phyloP scores from a whole-genome alignment of 2,888 invertebrate species.

The Corythucha ciliata region DNA sequence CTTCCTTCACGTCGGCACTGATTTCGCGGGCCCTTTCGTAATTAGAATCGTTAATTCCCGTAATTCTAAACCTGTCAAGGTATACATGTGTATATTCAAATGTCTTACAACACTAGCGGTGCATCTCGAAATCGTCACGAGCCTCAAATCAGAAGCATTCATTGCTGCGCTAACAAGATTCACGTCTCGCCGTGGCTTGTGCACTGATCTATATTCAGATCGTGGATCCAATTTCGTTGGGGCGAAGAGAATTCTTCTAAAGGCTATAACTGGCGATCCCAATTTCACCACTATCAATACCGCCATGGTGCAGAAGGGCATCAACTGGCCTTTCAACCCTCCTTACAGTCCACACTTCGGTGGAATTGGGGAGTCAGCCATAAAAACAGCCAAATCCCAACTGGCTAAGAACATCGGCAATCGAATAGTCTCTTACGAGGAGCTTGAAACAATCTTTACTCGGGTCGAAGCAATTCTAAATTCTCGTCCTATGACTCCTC shows the following conservation, averaged over 20 bases:
- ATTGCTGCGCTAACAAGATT: constrained; percentile 36
- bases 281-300: too few species aligned
- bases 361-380: constrained; percentile 38
- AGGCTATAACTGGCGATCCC: too few species aligned
- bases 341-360: constrained; percentile 37
- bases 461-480: constrained; percentile 38
- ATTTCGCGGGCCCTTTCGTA: constrained; percentile 33
- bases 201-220: constrained; percentile 34
- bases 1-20: constrained; percentile 30
- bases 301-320: too few species aligned
- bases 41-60: constrained; percentile 6
- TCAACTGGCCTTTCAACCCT: constrained; percentile 27
- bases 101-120: constrained; percentile 36
- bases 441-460: constrained; percentile 34
- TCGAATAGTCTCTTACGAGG: constrained; percentile 35
- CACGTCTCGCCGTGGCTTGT: constrained; percentile 34
- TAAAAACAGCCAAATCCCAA: constrained; percentile 37
- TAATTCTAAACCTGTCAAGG: constrained; percentile 20
- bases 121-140: constrained; percentile 37
- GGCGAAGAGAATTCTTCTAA: too few species aligned
- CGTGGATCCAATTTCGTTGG: constrained; percentile 39
- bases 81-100: constrained; percentile 32
- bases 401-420: constrained; percentile 17
- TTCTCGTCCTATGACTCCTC: constrained; percentile 35
- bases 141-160: constrained; percentile 36